Evolutionary conservation across 2,888 invertebrate species (phyloP).

Genomic region (Ceratothoa steindachneri): DNA sequence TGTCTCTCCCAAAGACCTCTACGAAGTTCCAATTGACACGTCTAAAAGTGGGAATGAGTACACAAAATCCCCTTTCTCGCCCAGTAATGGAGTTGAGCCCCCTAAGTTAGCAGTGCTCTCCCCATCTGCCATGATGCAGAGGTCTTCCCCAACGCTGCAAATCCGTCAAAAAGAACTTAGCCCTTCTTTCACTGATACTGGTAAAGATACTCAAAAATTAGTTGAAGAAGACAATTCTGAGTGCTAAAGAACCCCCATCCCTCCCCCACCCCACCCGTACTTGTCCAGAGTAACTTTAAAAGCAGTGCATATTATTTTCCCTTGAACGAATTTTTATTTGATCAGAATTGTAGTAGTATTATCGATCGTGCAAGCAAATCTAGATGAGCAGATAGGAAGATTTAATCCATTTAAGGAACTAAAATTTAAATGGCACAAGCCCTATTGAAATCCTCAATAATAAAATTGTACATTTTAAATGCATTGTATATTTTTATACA

Average conservation of each 20-base stretch:
- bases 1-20: conserved; percentile 48
- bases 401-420: too few relatives aligned
- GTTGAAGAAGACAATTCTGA: conserved; percentile 72
- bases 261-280: too few relatives aligned
- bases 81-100: conserved; percentile 70
- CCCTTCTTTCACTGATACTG: conserved; percentile 76
- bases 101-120: conserved; percentile 64
- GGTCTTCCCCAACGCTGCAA: conserved; percentile 53
- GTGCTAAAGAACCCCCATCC: conserved; percentile 38
- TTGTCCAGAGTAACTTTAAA: too few relatives aligned
- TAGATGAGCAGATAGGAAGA: too few relatives aligned
- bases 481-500: background rate
- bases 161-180: conserved; percentile 74
- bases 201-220: conserved; percentile 84
- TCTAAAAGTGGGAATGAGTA: conserved; percentile 61
- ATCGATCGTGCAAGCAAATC: too few relatives aligned
- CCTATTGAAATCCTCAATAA: too few relatives aligned
- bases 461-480: background rate
- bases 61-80: conserved; percentile 58
- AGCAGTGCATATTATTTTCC: too few relatives aligned
- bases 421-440: too few relatives aligned
- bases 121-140: conserved; percentile 45
- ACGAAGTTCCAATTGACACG: conserved; percentile 48
- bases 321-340: too few relatives aligned
- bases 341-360: too few relatives aligned